A percentile compares a stretch with the other conserved stretches of the same genome.
phyloP scores from a whole-genome alignment of 2,888 invertebrate genomes.

The Zygaena filipendulae region DNA sequence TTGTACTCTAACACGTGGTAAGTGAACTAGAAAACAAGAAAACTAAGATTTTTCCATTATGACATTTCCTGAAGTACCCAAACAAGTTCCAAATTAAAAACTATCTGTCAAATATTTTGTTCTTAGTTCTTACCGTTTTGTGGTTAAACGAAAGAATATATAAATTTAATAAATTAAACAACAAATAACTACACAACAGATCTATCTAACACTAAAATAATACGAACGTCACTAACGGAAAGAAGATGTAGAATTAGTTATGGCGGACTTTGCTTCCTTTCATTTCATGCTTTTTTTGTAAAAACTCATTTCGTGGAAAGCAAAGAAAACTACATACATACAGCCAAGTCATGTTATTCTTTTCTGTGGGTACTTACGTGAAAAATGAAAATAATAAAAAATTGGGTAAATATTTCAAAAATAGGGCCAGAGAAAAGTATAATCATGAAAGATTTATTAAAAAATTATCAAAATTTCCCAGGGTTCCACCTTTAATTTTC shows the following conservation, averaged over 20 bases:
- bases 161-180: conserved; percentile 60
- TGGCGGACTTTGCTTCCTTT: conserved; percentile 63
- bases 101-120: too few species aligned
- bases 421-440: too few species aligned
- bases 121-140: conserved; percentile 53
- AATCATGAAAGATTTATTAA: too few species aligned
- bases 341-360: too few species aligned
- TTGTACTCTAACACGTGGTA: conserved; percentile 23
- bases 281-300: conserved; percentile 25
- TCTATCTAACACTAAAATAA: conserved; percentile 55
- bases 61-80: conserved; percentile 50
- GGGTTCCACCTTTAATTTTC: too few species aligned
- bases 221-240: conserved; percentile 57
- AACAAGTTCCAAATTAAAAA: conserved; percentile 40
- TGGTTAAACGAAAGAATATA: conserved; percentile 49
- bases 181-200: conserved; percentile 51
- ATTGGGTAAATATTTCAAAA: too few species aligned
- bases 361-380: too few species aligned
- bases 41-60: conserved; percentile 48
- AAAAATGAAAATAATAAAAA: conserved; percentile 10
- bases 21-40: conserved; percentile 25
- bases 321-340: conserved; percentile 27
- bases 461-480: conserved; percentile 7
- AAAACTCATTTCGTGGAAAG: conserved; percentile 42
- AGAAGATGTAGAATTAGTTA: conserved; percentile 53